phyloP scores from a whole-genome alignment of 1,140 invertebrate species.

The Eriocheir sinensis region DNA sequence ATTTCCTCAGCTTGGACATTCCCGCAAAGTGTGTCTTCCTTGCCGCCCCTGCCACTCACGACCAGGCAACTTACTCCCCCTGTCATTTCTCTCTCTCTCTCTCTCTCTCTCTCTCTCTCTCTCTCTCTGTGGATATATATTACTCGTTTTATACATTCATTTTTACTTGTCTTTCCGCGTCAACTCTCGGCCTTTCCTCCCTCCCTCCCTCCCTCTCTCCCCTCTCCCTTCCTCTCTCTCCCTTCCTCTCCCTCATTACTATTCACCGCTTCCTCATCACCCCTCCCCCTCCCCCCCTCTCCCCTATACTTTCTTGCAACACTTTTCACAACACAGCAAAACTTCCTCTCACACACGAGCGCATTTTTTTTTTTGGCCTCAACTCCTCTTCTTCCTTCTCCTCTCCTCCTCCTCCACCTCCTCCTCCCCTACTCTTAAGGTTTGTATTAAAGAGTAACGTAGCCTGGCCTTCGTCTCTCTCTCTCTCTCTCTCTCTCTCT shows the following conservation, averaged over 20 bases:
- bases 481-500: not conserved
- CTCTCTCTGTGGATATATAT: not conserved
- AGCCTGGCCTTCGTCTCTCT: not conserved
- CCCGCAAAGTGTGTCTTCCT: not conserved
- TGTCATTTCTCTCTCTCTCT: slow-evolving; percentile 7
- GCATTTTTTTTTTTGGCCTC: not conserved
- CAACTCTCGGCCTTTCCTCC: not conserved
- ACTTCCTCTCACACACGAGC: slow-evolving; percentile 1
- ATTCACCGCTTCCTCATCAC: not conserved
- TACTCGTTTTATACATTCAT: not conserved
- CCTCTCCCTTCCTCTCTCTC: not conserved
- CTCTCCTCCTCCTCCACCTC: no score
- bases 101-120: slow-evolving; percentile 13
- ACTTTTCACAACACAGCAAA: slow-evolving; percentile 16
- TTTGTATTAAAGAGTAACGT: slow-evolving; percentile 17
- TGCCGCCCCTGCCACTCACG: not conserved
- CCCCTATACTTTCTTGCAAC: not conserved
- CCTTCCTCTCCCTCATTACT: slow-evolving; percentile 31
- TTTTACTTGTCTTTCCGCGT: not conserved
- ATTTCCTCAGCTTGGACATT: slow-evolving; percentile 3
- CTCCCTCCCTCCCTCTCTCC: no score
- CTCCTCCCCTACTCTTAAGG: slow-evolving; percentile 3
- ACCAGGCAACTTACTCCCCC: slow-evolving; percentile 11
- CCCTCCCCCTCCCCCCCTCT: not conserved
- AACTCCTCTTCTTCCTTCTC: no score